Percentiles rank a stretch among this genome's conserved stretches.
These are phyloP conservation scores for honey bee (Apis mellifera) DNA, from an alignment of 1,140 invertebrate species.

Conservation along the genomic window DNA sequence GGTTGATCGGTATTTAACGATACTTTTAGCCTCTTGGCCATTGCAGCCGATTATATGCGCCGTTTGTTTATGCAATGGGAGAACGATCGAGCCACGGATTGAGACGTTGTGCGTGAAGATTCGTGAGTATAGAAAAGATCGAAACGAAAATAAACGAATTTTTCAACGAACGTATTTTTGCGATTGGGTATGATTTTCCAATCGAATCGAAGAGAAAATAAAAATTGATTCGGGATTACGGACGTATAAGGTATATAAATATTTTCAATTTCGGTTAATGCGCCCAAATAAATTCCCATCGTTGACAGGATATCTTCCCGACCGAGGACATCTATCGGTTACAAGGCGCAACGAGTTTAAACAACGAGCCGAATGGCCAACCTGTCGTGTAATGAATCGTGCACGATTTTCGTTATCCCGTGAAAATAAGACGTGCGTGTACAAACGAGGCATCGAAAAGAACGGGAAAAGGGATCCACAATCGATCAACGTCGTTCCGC, in stretches of 20 bases:
- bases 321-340: background rate
- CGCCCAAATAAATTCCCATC: background rate
- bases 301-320: background rate
- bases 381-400: constrained; percentile 6
- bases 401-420: background rate
- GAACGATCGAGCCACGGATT: background rate
- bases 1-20: constrained; percentile 49
- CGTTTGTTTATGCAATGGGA: constrained; percentile 12
- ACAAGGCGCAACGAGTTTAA: background rate
- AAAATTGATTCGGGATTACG: too few relatives aligned
- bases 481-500: constrained; percentile 29
- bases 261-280: background rate
- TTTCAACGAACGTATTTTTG: background rate
- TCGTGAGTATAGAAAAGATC: background rate
- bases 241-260: background rate
- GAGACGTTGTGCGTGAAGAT: background rate
- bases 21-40: constrained; percentile 23
- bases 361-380: background rate
- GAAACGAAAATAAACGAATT: background rate
- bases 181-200: background rate
- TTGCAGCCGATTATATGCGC: constrained; percentile 13
- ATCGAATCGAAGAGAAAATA: too few relatives aligned
- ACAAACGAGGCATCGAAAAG: constrained; percentile 11
- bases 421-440: constrained; percentile 6
- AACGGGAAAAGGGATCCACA: background rate